Evolutionary conservation across 2,888 invertebrate species (phyloP).

Genomic region (Aethes cnicana): DNA sequence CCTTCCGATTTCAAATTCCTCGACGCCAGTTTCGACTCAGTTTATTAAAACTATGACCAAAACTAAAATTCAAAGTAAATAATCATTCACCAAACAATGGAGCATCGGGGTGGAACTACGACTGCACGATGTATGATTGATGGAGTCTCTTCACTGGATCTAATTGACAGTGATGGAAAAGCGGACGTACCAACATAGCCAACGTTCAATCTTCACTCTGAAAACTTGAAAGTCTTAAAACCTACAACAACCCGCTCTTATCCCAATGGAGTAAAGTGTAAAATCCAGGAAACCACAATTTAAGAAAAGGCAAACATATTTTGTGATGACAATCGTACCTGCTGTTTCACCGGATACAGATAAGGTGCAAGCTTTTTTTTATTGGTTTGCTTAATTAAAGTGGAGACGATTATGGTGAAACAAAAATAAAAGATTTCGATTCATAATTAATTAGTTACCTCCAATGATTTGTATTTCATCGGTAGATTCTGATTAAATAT

Average conservation of each 20-base stretch:
- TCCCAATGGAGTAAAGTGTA: conserved; percentile 39
- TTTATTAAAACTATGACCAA: background rate
- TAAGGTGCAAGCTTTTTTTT: conserved; percentile 42
- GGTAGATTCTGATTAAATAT: too few relatives aligned
- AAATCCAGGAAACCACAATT: conserved; percentile 34
- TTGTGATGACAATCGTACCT: conserved; percentile 47
- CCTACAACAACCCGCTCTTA: conserved; percentile 36
- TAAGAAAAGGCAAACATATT: background rate
- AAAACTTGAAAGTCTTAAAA: conserved; percentile 36
- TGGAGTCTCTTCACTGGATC: conserved; percentile 72
- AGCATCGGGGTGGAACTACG: conserved; percentile 58
- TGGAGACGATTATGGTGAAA: conserved; percentile 19
- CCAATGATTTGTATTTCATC: too few relatives aligned
- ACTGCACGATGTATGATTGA: conserved; percentile 70
- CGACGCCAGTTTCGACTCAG: background rate
- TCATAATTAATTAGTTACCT: too few relatives aligned
- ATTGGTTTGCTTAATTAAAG: conserved; percentile 26
- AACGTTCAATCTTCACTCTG: conserved; percentile 43
- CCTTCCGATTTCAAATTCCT: background rate
- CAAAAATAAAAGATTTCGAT: conserved; percentile 47
- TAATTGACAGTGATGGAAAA: conserved; percentile 82
- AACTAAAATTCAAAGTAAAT: conserved; percentile 19
- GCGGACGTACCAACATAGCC: conserved; percentile 52
- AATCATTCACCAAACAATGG: conserved; percentile 40
- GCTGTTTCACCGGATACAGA: conserved; percentile 51